Evolutionary conservation across 2,888 invertebrate species (phyloP).

Genomic region (Rhagium mordax): DNA sequence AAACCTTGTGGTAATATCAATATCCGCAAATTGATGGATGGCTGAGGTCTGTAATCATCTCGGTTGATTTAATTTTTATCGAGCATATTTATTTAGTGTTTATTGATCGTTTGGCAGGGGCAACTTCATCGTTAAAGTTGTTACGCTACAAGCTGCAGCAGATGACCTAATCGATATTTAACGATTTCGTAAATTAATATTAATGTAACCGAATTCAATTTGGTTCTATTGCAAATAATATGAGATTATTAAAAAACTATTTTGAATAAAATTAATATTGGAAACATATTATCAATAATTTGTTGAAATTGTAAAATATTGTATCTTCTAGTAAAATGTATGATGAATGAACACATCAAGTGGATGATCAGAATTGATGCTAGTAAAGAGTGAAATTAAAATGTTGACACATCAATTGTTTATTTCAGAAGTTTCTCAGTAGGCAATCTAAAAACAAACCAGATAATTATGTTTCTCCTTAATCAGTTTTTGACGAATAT

Average conservation of each 20-base stretch:
- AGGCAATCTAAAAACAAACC: no score
- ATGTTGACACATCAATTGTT: no score
- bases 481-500: no score
- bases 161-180: slow-evolving; percentile 6
- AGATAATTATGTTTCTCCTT: no score
- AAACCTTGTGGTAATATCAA: neutral
- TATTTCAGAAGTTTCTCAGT: no score
- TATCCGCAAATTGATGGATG: slow-evolving; percentile 29
- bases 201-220: neutral
- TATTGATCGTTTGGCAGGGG: slow-evolving; percentile 24
- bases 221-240: neutral
- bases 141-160: neutral
- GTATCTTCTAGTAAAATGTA: no score
- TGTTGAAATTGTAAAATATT: neutral
- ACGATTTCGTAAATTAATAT: neutral
- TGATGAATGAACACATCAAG: no score
- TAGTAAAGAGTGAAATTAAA: no score
- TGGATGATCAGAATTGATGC: no score
- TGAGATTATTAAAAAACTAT: neutral
- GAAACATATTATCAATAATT: no score
- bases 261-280: neutral
- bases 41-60: slow-evolving; percentile 19
- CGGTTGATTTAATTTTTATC: slow-evolving; percentile 26
- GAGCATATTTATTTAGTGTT: slow-evolving; percentile 23
- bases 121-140: slow-evolving; percentile 21